A percentile compares a stretch with the other conserved stretches of the same genome.
These are phyloP conservation scores for Chydorus sphaericus DNA, from an alignment of 2,888 invertebrate genomes.

Conservation along the genomic window DNA sequence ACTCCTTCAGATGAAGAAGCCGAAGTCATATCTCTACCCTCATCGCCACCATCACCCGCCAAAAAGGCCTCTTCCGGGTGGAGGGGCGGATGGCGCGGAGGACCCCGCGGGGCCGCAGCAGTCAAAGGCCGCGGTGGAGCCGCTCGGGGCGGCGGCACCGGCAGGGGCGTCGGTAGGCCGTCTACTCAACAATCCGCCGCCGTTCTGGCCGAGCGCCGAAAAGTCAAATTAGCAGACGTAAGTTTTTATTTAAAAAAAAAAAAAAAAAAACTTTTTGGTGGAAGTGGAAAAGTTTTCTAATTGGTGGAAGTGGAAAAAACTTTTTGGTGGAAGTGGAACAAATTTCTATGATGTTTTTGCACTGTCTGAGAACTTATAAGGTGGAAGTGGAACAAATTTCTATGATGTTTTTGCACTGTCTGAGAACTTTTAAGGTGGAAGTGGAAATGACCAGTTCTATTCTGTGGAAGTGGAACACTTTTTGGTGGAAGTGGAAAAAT, in stretches of 20 bases:
- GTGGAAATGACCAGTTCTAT: neutral
- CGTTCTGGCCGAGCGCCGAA: slow-evolving; percentile 20
- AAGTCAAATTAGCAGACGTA: slow-evolving; percentile 22
- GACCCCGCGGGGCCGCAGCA: slow-evolving; percentile 12
- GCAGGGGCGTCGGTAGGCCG: slow-evolving; percentile 20
- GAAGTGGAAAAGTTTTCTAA: no score
- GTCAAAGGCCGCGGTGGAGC: slow-evolving; percentile 12
- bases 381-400: neutral
- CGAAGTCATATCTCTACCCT: no score
- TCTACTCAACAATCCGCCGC: slow-evolving; percentile 20
- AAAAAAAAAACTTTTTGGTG: no score
- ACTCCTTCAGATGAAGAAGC: no score
- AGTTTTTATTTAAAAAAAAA: slow-evolving; percentile 3
- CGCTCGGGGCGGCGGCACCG: slow-evolving; percentile 11
- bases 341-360: neutral
- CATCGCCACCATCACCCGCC: no score
- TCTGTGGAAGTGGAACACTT: neutral
- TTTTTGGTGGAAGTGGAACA: neutral
- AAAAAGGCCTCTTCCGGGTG: no score
- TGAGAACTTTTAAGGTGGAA: neutral
- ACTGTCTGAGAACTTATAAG: no score
- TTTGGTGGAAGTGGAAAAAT: neutral
- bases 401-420: neutral
- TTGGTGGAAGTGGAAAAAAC: no score
- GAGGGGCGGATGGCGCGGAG: neutral